Conservation (phyloP, 2,888 invertebrate genomes). For the Thyatira batis region DNA sequence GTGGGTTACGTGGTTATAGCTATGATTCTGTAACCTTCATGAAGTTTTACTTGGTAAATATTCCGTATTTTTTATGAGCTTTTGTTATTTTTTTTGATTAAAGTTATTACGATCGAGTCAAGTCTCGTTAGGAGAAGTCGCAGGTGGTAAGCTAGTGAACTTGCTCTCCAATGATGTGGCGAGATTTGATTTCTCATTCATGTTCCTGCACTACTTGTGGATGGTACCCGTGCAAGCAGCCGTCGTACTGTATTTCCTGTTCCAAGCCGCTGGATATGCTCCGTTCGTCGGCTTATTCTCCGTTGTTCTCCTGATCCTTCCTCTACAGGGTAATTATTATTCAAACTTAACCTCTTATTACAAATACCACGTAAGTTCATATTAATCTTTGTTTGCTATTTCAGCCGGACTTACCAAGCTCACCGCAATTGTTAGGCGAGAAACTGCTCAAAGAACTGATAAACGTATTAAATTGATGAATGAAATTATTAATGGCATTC, state of each 20-base stretch:
- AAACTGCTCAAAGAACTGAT: conserved; percentile 90
- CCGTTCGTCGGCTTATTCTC: conserved; percentile 68
- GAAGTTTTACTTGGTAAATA: neutral
- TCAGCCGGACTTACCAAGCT: conserved; percentile 65
- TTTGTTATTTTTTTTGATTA: conserved; percentile 21
- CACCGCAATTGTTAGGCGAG: conserved; percentile 60
- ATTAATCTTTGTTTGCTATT: conserved; percentile 19
- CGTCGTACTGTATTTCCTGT: conserved; percentile 72
- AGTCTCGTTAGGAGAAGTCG: conserved; percentile 85
- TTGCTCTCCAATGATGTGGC: conserved; percentile 92
- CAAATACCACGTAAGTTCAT: neutral
- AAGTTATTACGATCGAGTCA: conserved; percentile 89
- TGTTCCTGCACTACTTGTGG: conserved; percentile 90
- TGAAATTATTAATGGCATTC: conserved; percentile 93
- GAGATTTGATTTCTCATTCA: conserved; percentile 88
- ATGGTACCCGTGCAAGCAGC: conserved; percentile 88
- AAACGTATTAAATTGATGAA: conserved; percentile 92
- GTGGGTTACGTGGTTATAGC: too few relatives aligned
- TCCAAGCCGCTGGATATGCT: conserved; percentile 58
- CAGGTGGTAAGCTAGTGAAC: conserved; percentile 90
- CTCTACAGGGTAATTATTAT: conserved; percentile 68
- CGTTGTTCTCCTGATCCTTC: conserved; percentile 81
- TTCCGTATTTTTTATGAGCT: neutral
- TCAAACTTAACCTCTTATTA: neutral
- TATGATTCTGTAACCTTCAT: too few relatives aligned